phyloP scores from a whole-genome alignment of 1,140 invertebrate genomes.

The Nixonia krombeini region DNA sequence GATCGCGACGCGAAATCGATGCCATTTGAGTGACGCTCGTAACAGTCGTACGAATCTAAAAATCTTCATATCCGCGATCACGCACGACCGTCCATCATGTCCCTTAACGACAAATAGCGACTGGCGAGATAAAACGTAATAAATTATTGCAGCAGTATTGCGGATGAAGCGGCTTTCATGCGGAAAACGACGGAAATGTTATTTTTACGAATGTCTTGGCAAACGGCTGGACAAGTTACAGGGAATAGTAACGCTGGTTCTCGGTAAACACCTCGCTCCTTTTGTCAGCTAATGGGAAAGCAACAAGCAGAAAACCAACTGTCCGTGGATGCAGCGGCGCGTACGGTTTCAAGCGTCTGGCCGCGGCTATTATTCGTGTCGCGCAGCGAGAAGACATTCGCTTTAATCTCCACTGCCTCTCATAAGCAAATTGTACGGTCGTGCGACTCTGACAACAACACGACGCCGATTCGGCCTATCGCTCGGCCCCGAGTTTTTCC shows the following conservation, averaged over 20 bases:
- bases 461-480: slow-evolving; percentile 22
- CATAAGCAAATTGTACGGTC: slow-evolving; percentile 44
- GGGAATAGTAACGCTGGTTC: no score
- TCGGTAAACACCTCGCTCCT: slow-evolving; percentile 28
- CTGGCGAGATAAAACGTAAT: no score
- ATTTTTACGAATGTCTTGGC: no score
- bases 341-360: slow-evolving; percentile 15
- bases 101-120: no score
- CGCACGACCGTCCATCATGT: no score
- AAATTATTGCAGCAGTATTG: background rate
- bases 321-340: slow-evolving; percentile 18
- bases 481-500: slow-evolving; percentile 2
- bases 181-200: slow-evolving; percentile 16
- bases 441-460: slow-evolving; percentile 35
- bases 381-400: slow-evolving; percentile 23
- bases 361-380: slow-evolving; percentile 35
- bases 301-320: slow-evolving; percentile 43
- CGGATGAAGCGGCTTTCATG: background rate
- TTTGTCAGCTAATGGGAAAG: slow-evolving; percentile 44
- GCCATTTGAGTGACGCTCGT: no score
- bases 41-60: no score
- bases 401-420: slow-evolving; percentile 42
- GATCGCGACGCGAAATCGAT: no score
- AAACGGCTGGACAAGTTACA: no score
- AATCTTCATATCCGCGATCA: no score